Percentiles rank a stretch among this genome's conserved stretches.
These are phyloP conservation scores for Micronycteris hirsuta DNA, from an alignment of 2,113 vertebrate genomes.

Conservation along the genomic window DNA sequence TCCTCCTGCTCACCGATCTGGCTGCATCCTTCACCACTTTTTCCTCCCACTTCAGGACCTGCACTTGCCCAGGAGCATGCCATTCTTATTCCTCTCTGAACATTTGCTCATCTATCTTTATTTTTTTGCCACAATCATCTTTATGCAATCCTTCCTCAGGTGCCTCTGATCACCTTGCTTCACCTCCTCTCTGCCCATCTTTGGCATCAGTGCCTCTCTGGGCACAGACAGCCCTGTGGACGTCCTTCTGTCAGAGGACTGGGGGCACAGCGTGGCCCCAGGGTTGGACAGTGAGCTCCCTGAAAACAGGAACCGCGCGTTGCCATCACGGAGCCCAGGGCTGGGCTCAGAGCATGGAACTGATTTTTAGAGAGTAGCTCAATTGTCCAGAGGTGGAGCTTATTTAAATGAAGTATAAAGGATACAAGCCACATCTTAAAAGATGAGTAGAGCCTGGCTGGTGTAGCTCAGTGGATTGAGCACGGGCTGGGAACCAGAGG, in stretches of 20 bases:
- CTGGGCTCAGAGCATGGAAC: neutral
- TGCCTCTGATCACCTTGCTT: neutral
- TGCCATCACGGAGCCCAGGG: fast-evolving
- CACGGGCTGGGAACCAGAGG: no score
- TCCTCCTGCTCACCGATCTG: neutral
- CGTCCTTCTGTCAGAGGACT: neutral
- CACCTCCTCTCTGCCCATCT: neutral
- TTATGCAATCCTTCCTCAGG: neutral
- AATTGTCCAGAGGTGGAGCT: neutral
- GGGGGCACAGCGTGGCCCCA: fast-evolving
- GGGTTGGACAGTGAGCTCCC: neutral
- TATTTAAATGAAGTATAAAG: neutral
- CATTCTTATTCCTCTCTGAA: neutral
- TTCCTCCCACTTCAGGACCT: neutral
- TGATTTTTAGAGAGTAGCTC: neutral
- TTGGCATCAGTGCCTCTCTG: neutral
- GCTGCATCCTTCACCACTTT: neutral
- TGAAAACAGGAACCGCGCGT: fast-evolving
- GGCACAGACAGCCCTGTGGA: neutral
- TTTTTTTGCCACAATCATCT: neutral
- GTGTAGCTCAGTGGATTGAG: no score
- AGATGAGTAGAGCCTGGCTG: neutral
- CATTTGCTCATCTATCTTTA: neutral
- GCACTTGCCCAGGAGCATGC: no score
- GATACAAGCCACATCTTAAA: neutral